Evolutionary conservation across 2,888 invertebrate genomes (phyloP).

Genomic region (Zele albiditarsus): DNA sequence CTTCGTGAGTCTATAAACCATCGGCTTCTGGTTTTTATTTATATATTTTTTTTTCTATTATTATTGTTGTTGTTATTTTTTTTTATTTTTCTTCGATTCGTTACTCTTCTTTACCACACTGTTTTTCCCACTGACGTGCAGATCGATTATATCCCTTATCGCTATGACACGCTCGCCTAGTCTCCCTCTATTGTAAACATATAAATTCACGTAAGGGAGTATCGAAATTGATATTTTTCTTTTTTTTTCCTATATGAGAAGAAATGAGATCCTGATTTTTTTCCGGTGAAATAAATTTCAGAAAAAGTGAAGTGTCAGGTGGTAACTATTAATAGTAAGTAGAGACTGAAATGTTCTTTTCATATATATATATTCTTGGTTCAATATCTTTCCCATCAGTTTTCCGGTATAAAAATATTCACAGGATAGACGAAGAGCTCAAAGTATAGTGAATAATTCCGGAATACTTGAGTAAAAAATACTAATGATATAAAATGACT

Average conservation of each 20-base stretch:
- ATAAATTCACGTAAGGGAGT: not conserved
- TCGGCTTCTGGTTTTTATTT: conserved; percentile 9
- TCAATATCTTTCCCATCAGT: no score
- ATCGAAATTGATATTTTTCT: not conserved
- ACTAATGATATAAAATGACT: no score
- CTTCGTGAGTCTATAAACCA: conserved; percentile 23
- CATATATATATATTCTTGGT: no score
- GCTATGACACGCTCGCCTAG: conserved; percentile 42
- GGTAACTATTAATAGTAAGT: no score
- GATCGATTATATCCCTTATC: conserved; percentile 52
- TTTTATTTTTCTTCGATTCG: not conserved
- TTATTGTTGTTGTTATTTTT: not conserved
- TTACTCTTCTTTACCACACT: not conserved
- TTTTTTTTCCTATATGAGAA: not conserved
- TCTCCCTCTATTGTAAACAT: conserved; percentile 4
- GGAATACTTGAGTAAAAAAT: no score
- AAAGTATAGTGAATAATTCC: no score
- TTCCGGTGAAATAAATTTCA: no score
- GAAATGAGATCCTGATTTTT: no score
- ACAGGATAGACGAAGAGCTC: no score
- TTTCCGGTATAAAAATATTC: no score
- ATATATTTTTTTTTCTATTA: not conserved
- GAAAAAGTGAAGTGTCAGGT: no score
- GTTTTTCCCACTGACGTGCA: conserved; percentile 35
- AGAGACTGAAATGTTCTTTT: no score